Evolutionary conservation across 2,888 invertebrate species (phyloP).

Genomic region (Conops quadrifasciatus): DNA sequence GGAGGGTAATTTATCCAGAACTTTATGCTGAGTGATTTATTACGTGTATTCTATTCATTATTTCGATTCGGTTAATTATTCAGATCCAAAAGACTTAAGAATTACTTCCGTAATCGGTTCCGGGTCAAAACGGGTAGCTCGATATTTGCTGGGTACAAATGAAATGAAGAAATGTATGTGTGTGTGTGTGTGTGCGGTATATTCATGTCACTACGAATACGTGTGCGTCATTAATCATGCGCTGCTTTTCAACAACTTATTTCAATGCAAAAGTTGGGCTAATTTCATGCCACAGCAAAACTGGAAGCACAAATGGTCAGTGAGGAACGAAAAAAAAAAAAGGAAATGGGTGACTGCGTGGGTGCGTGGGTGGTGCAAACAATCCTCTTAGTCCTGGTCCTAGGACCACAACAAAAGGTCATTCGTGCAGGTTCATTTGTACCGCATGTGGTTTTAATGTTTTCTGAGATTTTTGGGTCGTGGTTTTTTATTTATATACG

Average conservation of each 20-base stretch:
- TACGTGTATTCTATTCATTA: no score
- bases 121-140: no score
- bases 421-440: not conserved
- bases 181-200: no score
- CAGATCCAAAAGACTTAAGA: no score
- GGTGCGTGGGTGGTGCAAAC: no score
- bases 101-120: no score
- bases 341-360: not conserved
- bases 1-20: no score
- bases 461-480: not conserved
- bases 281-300: not conserved
- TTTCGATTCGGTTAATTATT: no score
- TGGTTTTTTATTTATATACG: not conserved
- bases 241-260: conserved; percentile 1
- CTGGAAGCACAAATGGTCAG: not conserved
- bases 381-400: not conserved
- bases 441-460: conserved; percentile 11
- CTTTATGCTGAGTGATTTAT: no score
- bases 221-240: conserved; percentile 14
- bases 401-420: not conserved
- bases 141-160: no score
- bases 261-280: not conserved
- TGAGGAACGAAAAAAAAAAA: not conserved
- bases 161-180: no score
- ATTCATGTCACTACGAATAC: not conserved